These are phyloP conservation scores for Artibeus jamaicensis DNA, from an alignment of 2,797 vertebrate species.

Conservation along the genomic window DNA sequence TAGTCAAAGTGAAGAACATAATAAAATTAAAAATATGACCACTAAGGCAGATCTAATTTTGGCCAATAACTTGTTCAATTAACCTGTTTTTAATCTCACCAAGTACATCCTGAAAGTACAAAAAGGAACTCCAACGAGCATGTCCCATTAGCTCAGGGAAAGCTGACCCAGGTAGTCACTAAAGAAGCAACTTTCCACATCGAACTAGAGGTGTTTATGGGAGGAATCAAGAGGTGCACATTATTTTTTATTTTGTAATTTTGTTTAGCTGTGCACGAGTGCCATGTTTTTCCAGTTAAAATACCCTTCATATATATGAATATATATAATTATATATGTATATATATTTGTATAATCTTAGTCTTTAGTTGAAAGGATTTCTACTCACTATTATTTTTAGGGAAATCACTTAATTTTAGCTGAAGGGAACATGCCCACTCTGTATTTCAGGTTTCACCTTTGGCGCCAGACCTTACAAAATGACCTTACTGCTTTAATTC, in stretches of 20 bases:
- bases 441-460: background rate
- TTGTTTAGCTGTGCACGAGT: background rate
- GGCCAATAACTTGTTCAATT: background rate
- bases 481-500: background rate
- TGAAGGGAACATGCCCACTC: background rate
- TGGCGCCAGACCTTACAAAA: background rate
- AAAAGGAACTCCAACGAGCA: background rate
- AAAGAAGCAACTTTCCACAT: background rate
- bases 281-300: background rate
- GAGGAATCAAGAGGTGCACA: background rate
- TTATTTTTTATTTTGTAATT: conserved; percentile 8
- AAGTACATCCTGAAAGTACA: background rate
- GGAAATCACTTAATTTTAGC: conserved; percentile 25
- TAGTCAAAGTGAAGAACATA: conserved; percentile 38
- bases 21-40: background rate
- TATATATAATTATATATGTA: background rate
- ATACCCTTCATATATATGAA: background rate
- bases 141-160: background rate
- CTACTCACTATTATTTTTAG: background rate
- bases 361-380: background rate
- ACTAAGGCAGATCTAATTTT: background rate
- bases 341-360: background rate
- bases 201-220: background rate
- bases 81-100: background rate
- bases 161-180: background rate